Evolutionary conservation across 2,797 vertebrate species (phyloP), one percentile per base, ranked within the genome.

Genomic region (Cirrhinus mrigala): DNA sequence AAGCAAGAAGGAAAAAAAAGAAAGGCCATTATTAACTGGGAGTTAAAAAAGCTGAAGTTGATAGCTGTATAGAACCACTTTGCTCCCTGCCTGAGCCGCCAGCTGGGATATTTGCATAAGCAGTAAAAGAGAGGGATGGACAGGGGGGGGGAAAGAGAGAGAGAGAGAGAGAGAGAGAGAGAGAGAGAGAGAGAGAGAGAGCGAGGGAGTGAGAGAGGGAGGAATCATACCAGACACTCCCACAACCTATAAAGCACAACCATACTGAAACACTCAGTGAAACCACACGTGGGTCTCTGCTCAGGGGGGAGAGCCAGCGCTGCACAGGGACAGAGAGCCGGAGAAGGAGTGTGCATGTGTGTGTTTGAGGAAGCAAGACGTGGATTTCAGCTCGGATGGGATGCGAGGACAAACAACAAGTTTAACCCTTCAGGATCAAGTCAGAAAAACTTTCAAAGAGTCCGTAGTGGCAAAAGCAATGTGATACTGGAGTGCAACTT

Each of bases 161-260:
- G 46, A 0, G 33, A 37, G 46, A 12, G 64, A 24, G 50, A 15
- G 46, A 79, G 48, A 60, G 56, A 40, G 81, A 6, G 79, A 70
- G 22, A 5, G 46, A 29, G 46, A 0, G 33, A 37, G 46, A 12
- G 15, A 60, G 69, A 10, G 77, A 46, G 70, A 46, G 33, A 60
- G 73, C 10, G 20, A 24, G 84, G 1, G 73, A 37, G 75, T 6
- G 56, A 22, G 79, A 22, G 83, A 81, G 86, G 71, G 87, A 83
- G 80, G 56, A 37, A 81, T 79, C 62, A 60, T 20, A 79, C 62
- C 85, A 86, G 91, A 89, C 91, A 91, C 92, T 91, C 91, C 91
- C 92, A 91, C 90, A 84, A 76, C 58, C 87, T 92, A 92, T 92
- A 92, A 92, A 92, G 85, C 82, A 84, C 60, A 88, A 86, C 87